phyloP scores from a whole-genome alignment of 2,797 vertebrate species.

The Glossophaga mutica region DNA sequence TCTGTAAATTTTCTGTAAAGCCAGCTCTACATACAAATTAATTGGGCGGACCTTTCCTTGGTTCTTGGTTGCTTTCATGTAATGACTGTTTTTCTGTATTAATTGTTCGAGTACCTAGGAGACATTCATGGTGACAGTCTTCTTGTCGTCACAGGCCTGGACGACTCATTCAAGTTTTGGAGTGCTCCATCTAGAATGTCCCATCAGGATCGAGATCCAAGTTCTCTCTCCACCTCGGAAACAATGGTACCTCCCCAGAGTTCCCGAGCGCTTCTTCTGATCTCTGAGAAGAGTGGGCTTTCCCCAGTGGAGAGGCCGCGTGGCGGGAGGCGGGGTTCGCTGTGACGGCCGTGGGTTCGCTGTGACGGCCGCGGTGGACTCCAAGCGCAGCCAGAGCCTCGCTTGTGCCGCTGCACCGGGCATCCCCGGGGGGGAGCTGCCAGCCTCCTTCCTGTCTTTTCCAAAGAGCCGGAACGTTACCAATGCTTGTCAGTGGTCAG shows the following conservation, averaged over 20 bases:
- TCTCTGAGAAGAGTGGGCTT: slow-evolving; percentile 8
- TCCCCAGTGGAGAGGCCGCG: neutral
- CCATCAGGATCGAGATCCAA: slow-evolving; percentile 83
- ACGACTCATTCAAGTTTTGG: slow-evolving; percentile 89
- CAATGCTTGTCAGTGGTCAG: neutral
- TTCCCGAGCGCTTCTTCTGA: neutral
- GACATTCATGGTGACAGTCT: neutral
- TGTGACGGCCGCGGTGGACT: neutral
- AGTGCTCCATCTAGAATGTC: slow-evolving; percentile 77
- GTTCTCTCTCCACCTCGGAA: slow-evolving; percentile 92
- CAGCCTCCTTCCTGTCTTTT: neutral
- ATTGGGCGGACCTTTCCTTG: neutral
- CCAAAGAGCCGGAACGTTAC: neutral
- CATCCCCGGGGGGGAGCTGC: neutral
- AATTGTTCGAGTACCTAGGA: neutral
- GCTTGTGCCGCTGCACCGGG: neutral
- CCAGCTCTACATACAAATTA: neutral
- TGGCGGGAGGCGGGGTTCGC: neutral
- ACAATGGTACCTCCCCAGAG: slow-evolving; percentile 86
- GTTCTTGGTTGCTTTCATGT: neutral
- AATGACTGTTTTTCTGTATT: neutral
- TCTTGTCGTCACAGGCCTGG: slow-evolving; percentile 82
- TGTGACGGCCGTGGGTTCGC: neutral
- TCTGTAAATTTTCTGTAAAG: neutral
- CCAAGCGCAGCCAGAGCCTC: neutral